Conservation (phyloP, 2,797 vertebrate species). For the Trematomus bernacchii region DNA sequence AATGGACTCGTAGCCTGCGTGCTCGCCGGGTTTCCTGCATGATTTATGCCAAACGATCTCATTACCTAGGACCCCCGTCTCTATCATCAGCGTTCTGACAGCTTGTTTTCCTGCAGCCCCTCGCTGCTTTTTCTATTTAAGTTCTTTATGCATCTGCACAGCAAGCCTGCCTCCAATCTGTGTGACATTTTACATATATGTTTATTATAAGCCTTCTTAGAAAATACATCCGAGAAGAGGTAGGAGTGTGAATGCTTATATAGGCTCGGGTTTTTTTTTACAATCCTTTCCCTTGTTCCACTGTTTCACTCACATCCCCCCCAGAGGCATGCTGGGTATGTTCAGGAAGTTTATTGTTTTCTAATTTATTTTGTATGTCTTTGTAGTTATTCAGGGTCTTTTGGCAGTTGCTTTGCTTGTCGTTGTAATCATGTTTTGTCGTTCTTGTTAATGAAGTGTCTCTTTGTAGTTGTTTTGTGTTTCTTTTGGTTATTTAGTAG, state of each 20-base stretch:
- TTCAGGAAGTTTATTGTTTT: constrained; percentile 22
- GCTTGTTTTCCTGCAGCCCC: constrained; percentile 49
- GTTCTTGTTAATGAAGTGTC: no score
- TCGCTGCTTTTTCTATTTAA: constrained; percentile 54
- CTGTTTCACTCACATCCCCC: constrained; percentile 57
- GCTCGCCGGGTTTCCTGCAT: constrained; percentile 30
- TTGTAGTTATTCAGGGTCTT: no score
- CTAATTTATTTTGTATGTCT: no score
- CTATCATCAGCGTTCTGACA: constrained; percentile 52
- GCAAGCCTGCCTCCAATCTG: constrained; percentile 46
- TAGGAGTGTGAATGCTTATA: constrained; percentile 8
- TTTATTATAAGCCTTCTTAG: constrained; percentile 41
- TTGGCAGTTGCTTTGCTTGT: no score
- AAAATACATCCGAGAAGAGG: not conserved
- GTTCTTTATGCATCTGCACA: constrained; percentile 38
- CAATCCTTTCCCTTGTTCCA: constrained; percentile 67
- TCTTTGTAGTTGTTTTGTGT: no score
- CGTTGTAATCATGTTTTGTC: no score
- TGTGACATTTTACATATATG: constrained; percentile 46
- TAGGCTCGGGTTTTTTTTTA: constrained; percentile 35
- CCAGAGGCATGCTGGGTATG: constrained; percentile 44
- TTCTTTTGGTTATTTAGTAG: not conserved
- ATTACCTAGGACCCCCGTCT: constrained; percentile 41
- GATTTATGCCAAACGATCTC: constrained; percentile 55
- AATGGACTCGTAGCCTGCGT: constrained; percentile 20